Base-by-base conservation (phyloP, 1,140 invertebrate genomes). In the Nixonia krombeini region DNA sequence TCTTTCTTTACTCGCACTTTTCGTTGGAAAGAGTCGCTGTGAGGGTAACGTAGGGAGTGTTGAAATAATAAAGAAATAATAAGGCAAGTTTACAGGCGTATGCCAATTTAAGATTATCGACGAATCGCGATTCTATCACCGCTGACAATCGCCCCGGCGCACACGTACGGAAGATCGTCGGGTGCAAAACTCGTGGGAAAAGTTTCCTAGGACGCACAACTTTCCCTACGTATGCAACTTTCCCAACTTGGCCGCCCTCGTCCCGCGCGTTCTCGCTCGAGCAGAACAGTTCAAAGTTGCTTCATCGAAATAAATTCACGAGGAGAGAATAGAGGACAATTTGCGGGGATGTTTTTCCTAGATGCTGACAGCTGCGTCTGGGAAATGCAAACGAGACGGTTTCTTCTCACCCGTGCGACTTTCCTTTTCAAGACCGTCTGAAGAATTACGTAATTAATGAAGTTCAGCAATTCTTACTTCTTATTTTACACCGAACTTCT, bases 121-220 rank as follows among this genome's bases (percentile, higher is more conserved):
- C 46, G 38, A 64, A 50, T 63, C 40, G 38, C 42, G 46, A 38
- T 26, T 64, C 63, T 57, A 72, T 72, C 69, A 31, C 61, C 59
- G 18, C 52, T 18, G 62, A 70, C 53, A 50, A 73, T 70, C 62
- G 58, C 51, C 33, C 53, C 35, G 53, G 66, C 61, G 56, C 44
- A 70, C 66, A 59, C 46, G 58, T 66, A 70, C 59, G 46, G 62
- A 73, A 73, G 58, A 73, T 58, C 63, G 52, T 69, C 65, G 75
- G 74, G 74, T 70, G 69, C 57, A 72, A 78, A 76, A 75, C 70
- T 72, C 71, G 73, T 79, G 77, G 77, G 75, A 79, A 78, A 75
- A 79, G 70, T 78, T 78, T 75, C 70, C 70, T 64, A 59, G 64
- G 74, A 74, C 70, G 71, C 69, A 72, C 73, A 73, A 79, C 77